Percentiles rank a stretch among this genome's conserved stretches.
Conservation (phyloP, 2,797 vertebrate genomes). For the Neosilurus hyrtlii region DNA sequence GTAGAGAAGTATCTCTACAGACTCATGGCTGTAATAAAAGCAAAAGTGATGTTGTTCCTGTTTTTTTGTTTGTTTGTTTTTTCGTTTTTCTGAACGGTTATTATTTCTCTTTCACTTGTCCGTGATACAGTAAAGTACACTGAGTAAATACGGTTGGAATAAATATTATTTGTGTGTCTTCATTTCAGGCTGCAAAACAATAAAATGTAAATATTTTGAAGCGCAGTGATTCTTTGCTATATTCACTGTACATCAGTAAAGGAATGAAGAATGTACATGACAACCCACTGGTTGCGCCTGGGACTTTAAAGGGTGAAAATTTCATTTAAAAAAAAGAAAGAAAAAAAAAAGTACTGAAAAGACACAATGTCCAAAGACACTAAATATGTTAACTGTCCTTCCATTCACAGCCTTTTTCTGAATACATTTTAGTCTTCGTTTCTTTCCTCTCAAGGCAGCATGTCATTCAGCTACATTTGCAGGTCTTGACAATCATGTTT, state of each 20-base stretch:
- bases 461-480: constrained; percentile 84
- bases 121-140: too few species aligned
- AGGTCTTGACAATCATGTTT: constrained; percentile 90
- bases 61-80: too few species aligned
- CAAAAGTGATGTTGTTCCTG: too few species aligned
- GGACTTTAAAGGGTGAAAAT: not conserved
- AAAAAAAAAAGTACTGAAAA: not conserved
- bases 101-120: too few species aligned
- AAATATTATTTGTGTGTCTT: too few species aligned
- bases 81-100: too few species aligned
- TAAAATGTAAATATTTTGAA: too few species aligned
- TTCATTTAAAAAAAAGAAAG: not conserved
- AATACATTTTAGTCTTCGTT: not conserved
- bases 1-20: too few species aligned
- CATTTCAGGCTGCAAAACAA: too few species aligned
- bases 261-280: not conserved
- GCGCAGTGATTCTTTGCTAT: too few species aligned
- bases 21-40: too few species aligned
- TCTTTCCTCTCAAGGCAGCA: not conserved
- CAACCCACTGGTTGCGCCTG: not conserved
- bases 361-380: not conserved
- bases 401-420: not conserved
- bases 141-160: too few species aligned
- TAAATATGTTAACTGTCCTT: not conserved
- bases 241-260: not conserved